phyloP scores from a whole-genome alignment of 2,113 vertebrate species.

The Embiotoca jacksoni region DNA sequence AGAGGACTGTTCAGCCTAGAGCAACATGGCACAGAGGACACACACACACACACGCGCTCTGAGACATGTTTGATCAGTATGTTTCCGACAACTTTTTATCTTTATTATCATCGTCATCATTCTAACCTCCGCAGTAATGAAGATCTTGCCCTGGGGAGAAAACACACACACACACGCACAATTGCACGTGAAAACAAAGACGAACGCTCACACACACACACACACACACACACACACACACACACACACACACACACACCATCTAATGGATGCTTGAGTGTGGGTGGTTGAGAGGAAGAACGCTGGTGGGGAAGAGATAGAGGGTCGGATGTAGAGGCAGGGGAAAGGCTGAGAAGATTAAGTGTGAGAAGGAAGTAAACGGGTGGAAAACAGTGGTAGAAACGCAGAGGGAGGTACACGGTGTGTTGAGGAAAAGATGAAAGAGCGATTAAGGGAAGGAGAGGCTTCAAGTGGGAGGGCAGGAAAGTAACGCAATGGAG shows the following conservation, averaged over 20 bases:
- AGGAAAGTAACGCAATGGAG: constrained; percentile 7
- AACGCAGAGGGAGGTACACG: constrained; percentile 1
- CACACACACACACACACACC: background rate
- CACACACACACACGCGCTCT: background rate
- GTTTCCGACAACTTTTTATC: constrained; percentile 50
- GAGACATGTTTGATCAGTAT: constrained; percentile 58
- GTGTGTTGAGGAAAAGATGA: constrained; percentile 50
- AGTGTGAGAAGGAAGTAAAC: constrained; percentile 45
- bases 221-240: constrained; percentile 3
- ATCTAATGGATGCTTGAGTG: constrained; percentile 50
- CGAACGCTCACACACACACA: constrained; percentile 1
- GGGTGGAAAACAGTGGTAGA: constrained; percentile 35
- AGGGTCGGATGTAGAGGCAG: constrained; percentile 45
- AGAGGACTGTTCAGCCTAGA: constrained; percentile 37
- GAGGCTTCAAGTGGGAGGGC: constrained; percentile 49
- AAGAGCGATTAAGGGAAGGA: constrained; percentile 42
- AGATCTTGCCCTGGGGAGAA: constrained; percentile 46
- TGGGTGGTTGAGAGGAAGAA: constrained; percentile 55
- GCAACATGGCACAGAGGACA: constrained; percentile 18
- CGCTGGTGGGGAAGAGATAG: constrained; percentile 32
- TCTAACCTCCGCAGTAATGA: constrained; percentile 62
- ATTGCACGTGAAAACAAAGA: background rate
- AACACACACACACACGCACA: constrained; percentile 16
- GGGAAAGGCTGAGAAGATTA: constrained; percentile 55
- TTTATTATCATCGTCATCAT: constrained; percentile 64